These are phyloP conservation scores for Ptychadena robeensis DNA, from an alignment of 2,797 vertebrate species.

Conservation along the genomic window DNA sequence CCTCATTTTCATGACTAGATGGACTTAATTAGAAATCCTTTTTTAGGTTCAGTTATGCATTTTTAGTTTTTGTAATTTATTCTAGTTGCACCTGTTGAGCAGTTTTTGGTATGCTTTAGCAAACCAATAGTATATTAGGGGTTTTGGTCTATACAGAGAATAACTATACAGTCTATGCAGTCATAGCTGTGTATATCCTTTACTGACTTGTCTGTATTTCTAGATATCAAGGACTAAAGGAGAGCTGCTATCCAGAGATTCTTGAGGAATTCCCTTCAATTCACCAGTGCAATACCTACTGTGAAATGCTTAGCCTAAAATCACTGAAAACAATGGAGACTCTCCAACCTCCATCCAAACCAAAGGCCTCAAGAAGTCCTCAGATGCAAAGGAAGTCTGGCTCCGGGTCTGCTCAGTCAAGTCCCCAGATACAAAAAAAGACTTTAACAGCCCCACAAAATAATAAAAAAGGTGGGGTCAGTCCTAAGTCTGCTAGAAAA, in stretches of 20 bases:
- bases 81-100: no score
- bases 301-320: conserved; percentile 84
- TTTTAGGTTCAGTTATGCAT: no score
- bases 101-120: no score
- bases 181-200: not conserved
- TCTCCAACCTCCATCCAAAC: conserved; percentile 78
- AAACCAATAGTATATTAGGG: no score
- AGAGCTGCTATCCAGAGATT: conserved; percentile 81
- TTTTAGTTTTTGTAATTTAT: no score
- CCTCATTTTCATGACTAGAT: no score
- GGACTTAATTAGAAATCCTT: no score
- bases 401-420: conserved; percentile 76
- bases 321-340: conserved; percentile 80
- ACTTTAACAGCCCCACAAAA: conserved; percentile 83
- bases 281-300: conserved; percentile 92
- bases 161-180: no score
- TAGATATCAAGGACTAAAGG: conserved; percentile 95
- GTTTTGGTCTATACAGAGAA: not conserved
- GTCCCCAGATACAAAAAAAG: conserved; percentile 90
- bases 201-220: not conserved
- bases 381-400: conserved; percentile 79
- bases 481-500: conserved; percentile 81
- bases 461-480: conserved; percentile 75
- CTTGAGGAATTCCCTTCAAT: conserved; percentile 85
- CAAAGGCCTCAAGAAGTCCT: conserved; percentile 90